Evolutionary conservation across 2,888 invertebrate species (phyloP).

Genomic region (Aspidapion aeneum): DNA sequence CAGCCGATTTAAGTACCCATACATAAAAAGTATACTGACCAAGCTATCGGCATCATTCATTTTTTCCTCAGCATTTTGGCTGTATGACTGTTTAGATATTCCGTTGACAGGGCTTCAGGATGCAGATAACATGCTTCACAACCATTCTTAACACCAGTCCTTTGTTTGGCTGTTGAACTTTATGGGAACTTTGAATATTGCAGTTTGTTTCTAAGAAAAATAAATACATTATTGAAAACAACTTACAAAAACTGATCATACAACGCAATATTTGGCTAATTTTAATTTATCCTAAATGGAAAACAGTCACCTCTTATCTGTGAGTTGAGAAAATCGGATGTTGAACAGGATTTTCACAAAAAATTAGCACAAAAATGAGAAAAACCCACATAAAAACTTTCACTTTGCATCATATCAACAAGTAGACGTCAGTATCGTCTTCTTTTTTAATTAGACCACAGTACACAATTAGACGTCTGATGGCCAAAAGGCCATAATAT

Average conservation of each 20-base stretch:
- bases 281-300: background rate
- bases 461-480: too few relatives aligned
- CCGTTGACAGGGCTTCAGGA: background rate
- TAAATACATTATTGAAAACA: background rate
- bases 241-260: background rate
- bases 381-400: background rate
- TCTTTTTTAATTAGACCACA: too few relatives aligned
- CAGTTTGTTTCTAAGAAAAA: background rate
- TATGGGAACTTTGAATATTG: background rate
- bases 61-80: slow-evolving; percentile 64
- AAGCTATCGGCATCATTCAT: slow-evolving; percentile 73
- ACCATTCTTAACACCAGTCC: background rate
- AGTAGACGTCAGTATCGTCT: background rate
- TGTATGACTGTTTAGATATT: background rate
- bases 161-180: background rate
- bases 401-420: background rate
- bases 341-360: background rate
- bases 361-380: background rate
- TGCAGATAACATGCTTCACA: background rate
- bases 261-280: background rate
- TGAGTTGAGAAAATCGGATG: background rate
- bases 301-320: background rate
- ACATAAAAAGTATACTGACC: slow-evolving; percentile 48
- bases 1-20: too few relatives aligned
- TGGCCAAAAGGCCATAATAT: too few relatives aligned